Evolutionary conservation across 2,113 vertebrate species (phyloP), one percentile per base, ranked within the genome.

Genomic region (Trematomus loennbergii): DNA sequence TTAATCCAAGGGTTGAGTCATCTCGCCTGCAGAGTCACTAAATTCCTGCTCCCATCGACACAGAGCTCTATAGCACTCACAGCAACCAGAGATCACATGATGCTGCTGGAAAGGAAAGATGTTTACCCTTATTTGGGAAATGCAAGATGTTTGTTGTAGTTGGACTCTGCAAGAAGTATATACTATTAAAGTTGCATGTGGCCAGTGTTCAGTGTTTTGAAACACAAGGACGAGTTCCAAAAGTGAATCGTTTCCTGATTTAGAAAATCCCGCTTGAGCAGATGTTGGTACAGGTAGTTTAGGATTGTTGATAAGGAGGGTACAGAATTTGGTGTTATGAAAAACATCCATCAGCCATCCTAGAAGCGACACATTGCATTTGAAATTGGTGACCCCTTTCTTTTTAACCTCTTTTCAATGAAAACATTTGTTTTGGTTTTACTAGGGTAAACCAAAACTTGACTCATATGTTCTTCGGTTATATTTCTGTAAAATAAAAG

Each of bases 1-100:
- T 92, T 93, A 93, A 93, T 88, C 82, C 85, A 79, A 85, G 62
- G 67, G 83, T 86, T 88, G 91, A 93, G 86, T 95, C 93, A 93
- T 91, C 83, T 71, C 74, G 87, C 92, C 93, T 86, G 88, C 84
- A 88, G 90, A 94, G 89, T 81, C 91, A 93, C 86, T 83, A 87
- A 91, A 94, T 94, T 95, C 91, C 91, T 94, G 92, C 91, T 93
- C 88, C 89, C 89, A 86, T 94, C 66, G 74, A 84, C 20, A 74
- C 53, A 11, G 16, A 80, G 50, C 77, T 82, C 63, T 70, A 61
- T 70, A 84, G 71, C 79, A 58, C 20, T 80, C 36, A 12, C 68
- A 66, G 72, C 71, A 82, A 82, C 79, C 76, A 84, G 77, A 78
- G 82, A 71, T 75, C 75, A 82, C 79, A 57, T 76, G 72, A 71